These are phyloP conservation scores for Eristalinus sepulchralis DNA, from an alignment of 2,888 invertebrate species.

Conservation along the genomic window DNA sequence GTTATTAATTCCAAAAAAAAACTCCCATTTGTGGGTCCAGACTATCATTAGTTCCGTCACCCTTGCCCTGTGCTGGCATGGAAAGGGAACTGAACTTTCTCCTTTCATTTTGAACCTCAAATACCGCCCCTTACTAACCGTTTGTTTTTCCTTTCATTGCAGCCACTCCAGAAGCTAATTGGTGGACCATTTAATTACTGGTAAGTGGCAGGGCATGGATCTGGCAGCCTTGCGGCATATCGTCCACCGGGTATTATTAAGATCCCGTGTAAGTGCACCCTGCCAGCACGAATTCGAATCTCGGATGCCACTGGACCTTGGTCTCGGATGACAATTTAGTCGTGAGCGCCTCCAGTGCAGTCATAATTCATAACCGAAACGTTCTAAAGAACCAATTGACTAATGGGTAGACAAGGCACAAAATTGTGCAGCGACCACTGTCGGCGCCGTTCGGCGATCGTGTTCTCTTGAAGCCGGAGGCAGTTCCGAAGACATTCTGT, in stretches of 20 bases:
- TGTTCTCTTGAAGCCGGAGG: constrained; percentile 50
- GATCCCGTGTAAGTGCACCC: constrained; percentile 40
- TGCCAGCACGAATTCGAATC: constrained; percentile 37
- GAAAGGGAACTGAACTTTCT: not conserved
- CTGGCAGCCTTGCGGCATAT: not conserved
- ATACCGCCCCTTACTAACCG: constrained; percentile 5
- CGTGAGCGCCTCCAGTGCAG: constrained; percentile 52
- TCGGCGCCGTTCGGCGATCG: constrained; percentile 34
- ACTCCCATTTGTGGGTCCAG: not conserved
- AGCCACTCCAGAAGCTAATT: constrained; percentile 4
- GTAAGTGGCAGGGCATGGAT: constrained; percentile 29
- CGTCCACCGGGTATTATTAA: not conserved
- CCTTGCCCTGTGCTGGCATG: not conserved
- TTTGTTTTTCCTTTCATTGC: constrained; percentile 5
- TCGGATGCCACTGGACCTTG: constrained; percentile 9
- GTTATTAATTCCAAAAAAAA: not conserved
- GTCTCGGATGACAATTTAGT: constrained; percentile 63
- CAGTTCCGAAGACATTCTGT: constrained; percentile 48
- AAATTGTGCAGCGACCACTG: constrained; percentile 26
- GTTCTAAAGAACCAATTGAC: constrained; percentile 41
- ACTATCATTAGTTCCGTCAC: not conserved
- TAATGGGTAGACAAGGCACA: constrained; percentile 55
- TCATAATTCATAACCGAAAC: constrained; percentile 50
- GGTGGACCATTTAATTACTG: constrained; percentile 15
- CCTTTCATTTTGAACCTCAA: not conserved